These are phyloP conservation scores for Tylochromis polylepis DNA, from an alignment of 2,113 vertebrate genomes.

Conservation along the genomic window DNA sequence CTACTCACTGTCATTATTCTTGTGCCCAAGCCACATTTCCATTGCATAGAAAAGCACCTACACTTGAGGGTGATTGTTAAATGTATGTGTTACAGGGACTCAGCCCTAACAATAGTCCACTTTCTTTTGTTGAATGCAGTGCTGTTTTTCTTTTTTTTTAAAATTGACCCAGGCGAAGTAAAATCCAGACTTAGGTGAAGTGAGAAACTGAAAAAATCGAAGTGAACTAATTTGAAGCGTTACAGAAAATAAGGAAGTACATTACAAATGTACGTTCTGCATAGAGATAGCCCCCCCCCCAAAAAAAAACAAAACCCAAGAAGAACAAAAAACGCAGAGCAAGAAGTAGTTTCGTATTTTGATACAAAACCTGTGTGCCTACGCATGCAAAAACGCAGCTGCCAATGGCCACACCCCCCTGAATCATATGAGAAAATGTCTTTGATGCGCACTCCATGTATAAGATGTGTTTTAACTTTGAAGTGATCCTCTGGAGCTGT, in stretches of 20 bases:
- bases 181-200: not conserved
- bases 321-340: not conserved
- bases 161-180: not conserved
- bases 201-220: not conserved
- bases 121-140: not conserved
- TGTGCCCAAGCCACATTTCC: not conserved
- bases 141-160: not conserved
- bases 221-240: not conserved
- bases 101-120: not conserved
- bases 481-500: conserved; percentile 32
- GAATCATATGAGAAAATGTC: conserved; percentile 2
- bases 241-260: not conserved
- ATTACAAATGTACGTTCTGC: not conserved
- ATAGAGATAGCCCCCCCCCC: not conserved
- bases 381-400: not conserved
- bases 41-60: not conserved
- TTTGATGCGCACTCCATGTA: conserved; percentile 28
- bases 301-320: too few relatives aligned
- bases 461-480: conserved; percentile 37
- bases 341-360: not conserved
- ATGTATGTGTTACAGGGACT: not conserved
- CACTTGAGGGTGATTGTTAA: not conserved
- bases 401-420: not conserved
- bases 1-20: not conserved
- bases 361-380: not conserved